Conservation (phyloP, 2,888 invertebrate genomes). For the Ennomos quercinarius region DNA sequence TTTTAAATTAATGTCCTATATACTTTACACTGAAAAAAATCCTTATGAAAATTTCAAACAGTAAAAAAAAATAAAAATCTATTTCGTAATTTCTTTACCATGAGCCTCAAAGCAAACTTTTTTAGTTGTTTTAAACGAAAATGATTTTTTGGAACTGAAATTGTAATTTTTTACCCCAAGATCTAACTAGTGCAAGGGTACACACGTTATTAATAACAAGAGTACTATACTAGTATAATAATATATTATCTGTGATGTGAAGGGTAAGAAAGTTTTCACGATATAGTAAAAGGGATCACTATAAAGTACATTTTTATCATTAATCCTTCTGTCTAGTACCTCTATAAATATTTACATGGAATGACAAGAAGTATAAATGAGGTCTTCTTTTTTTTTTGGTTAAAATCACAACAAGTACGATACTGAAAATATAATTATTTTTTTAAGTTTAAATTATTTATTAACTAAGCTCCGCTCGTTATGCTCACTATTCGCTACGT, state of each 20-base stretch:
- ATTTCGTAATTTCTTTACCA: no score
- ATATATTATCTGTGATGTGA: no score
- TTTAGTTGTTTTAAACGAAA: no score
- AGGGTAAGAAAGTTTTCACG: background rate
- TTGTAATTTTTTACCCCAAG: background rate
- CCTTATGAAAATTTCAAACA: no score
- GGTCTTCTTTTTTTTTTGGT: conserved; percentile 78
- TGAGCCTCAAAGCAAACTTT: no score
- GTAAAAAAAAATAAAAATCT: no score
- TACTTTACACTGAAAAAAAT: no score
- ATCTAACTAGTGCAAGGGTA: background rate
- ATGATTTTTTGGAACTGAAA: background rate
- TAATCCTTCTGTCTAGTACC: conserved; percentile 33
- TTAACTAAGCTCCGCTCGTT: conserved; percentile 62
- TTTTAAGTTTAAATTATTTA: conserved; percentile 47
- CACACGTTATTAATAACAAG: background rate
- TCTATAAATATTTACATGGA: conserved; percentile 66
- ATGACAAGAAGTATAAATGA: conserved; percentile 63
- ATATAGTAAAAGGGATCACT: conserved; percentile 6
- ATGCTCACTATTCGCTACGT: conserved; percentile 26
- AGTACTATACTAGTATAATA: no score
- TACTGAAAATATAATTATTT: conserved; percentile 74
- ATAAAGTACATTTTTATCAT: conserved; percentile 16
- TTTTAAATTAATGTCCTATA: no score
- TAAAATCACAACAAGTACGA: conserved; percentile 80